Base-by-base conservation (phyloP, 2,113 vertebrate genomes). In the Nibea coibor region DNA sequence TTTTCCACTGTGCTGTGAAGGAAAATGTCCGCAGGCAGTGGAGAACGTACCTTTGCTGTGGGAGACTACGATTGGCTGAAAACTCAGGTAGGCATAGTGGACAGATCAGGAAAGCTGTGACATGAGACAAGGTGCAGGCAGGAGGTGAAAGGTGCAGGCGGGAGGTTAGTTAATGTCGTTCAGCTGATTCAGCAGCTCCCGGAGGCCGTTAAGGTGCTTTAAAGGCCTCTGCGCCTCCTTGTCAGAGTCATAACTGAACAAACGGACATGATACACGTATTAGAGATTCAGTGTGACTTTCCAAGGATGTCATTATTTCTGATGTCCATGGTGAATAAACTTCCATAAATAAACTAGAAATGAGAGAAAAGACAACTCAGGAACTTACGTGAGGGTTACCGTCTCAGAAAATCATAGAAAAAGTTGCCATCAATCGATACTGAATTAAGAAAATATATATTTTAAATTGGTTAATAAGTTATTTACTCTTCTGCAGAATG, bases 1-100 rank as follows among this genome's bases (percentile, higher is more conserved):
- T 98, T n/a, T 97, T 99, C 88, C 98, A 99, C 86, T 99, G 98
- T 66, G 97, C 96, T 58, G 87, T 96, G 12, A 99, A 98, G 89
- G 97, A 99, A 68, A 99, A 95, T 48, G 97, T 99, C 56, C 96
- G 96, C 56, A 96, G 95, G 63, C 96, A 99, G 59, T 99, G 98
- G 98, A 96, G 96, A 83, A 96, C 93, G 0, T 96, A 97, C 26
- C 94, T 99, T 19, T 99, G 98, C 90, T 99, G 97, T 92, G 98
- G 98, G n/a, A 96, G 88, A 58, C 93, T 97, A 63, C 95, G 96
- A 66, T 89, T 98, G 86, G 91, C 96, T 85, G 96, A 98, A 94
- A 98, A 97, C 88, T 97, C 97, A 87, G 97, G 98, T 96, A 62
- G 12, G 85, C 16, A 14, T 14, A 9, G 12, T 10, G 14, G 2